Base-by-base conservation (phyloP, 2,113 vertebrate species). In the Corythoichthys haematopterus region DNA sequence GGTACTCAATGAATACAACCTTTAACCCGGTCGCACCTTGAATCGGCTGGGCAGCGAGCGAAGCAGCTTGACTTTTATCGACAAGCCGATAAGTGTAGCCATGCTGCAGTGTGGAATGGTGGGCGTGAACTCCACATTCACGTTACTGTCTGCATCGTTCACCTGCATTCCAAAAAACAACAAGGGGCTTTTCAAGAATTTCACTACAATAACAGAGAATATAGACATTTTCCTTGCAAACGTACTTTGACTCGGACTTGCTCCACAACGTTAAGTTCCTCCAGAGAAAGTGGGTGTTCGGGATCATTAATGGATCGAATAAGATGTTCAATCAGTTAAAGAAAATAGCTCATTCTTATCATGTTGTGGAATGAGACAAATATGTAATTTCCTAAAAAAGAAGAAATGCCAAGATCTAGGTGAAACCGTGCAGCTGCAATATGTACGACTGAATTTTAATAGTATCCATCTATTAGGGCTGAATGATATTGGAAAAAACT, bases 31-130 rank as follows among this genome's bases (percentile, higher is more conserved):
- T 43, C 40, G 68, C 80, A 99, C 96, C 91, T 98, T 98, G 80
- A 98, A 98, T 6, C 96, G 91, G 72, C 94, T 91, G 0, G 96
- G 96, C 71, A 99, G 91, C 0, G 95, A 98, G 20, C 96, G 90
- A 8, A 98, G 86, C 56, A 99, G 83, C 77, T 99, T 98, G n/a
- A 98, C 96, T 88, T 98, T 98, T 85, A 99, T 96, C 20, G 97
- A 98, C 67, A 99, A 90, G 9, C 97, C 97, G 1, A 98, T 99
- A 38, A 99, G 88, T 0, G 97, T 98, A 1, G 96, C 95, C 97
- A 99, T 99, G 88, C 96, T 99, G 88, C 97, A 98, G 91, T 98
- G 96, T 0, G 97, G 96, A 65, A 98, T 98, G 33, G 97, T 98
- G 79, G 97, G 96, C 0, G 96, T 99, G 87, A 98, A 98, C 81